phyloP scores from a whole-genome alignment of 92 coral and sea anemone genomes.

The Metridium senile region DNA sequence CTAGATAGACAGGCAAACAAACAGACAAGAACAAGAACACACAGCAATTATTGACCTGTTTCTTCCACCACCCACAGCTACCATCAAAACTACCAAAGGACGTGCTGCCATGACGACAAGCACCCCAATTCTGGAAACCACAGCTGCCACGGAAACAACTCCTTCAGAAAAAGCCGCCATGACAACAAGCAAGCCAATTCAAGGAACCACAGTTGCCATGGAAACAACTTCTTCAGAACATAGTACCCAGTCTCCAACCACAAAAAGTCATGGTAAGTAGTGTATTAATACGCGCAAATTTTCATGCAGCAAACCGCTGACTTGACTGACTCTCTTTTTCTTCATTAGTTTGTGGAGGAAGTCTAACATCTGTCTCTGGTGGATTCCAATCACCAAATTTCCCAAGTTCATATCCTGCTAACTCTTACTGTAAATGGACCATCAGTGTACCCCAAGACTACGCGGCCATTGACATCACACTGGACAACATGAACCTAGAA shows the following conservation, averaged over 20 bases:
- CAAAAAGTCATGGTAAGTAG: not conserved
- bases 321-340: not conserved
- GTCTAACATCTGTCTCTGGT: slow-evolving; percentile 15
- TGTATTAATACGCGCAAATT: not conserved
- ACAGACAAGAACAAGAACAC: not conserved
- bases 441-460: slow-evolving; percentile 37
- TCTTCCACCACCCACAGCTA: slow-evolving; percentile 4
- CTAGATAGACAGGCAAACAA: too few relatives aligned
- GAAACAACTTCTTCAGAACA: slow-evolving; percentile 9
- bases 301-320: too few relatives aligned
- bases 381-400: slow-evolving; percentile 35
- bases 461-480: slow-evolving; percentile 29
- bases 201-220: slow-evolving; percentile 22
- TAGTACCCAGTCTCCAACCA: not conserved
- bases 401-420: slow-evolving; percentile 40
- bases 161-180: not conserved
- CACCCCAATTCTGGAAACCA: not conserved
- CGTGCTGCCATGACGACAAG: slow-evolving; percentile 12
- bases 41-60: not conserved
- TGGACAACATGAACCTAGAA: slow-evolving; percentile 23
- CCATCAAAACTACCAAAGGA: slow-evolving; percentile 5
- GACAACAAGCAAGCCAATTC: not conserved
- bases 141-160: slow-evolving; percentile 14
- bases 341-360: slow-evolving; percentile 39
- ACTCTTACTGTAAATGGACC: slow-evolving; percentile 37